phyloP scores from a whole-genome alignment of 2,113 vertebrate genomes.

The Pyrgilauda ruficollis region DNA sequence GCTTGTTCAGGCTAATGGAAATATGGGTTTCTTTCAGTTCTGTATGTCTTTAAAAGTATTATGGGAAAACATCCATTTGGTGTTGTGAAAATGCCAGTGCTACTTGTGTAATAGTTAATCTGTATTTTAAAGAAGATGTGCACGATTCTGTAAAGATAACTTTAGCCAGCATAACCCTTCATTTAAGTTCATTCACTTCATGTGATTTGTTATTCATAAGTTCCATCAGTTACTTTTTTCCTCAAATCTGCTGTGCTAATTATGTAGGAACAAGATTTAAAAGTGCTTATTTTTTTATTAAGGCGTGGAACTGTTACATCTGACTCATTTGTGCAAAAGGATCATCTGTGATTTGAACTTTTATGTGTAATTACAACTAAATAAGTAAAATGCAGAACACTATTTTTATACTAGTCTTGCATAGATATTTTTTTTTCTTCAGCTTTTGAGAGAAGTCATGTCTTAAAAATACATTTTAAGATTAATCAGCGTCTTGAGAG shows the following conservation, averaged over 20 bases:
- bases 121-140: not conserved
- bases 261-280: not conserved
- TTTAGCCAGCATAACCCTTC: not conserved
- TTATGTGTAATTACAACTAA: not conserved
- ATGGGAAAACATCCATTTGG: not conserved
- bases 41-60: not conserved
- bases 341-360: not conserved
- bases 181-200: not conserved
- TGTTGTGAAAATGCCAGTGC: not conserved
- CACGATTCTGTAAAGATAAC: not conserved
- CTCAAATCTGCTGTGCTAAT: not conserved
- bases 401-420: not conserved
- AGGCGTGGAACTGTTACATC: not conserved
- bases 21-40: not conserved
- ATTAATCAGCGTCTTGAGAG: not conserved
- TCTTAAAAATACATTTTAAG: not conserved
- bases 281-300: not conserved
- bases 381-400: not conserved
- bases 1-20: conserved; percentile 22
- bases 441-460: not conserved
- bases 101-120: not conserved
- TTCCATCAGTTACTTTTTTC: not conserved
- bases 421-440: not conserved
- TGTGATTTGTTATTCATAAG: not conserved
- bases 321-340: not conserved